A percentile compares a stretch with the other conserved stretches of the same genome.
phyloP scores from a whole-genome alignment of 2,113 vertebrate genomes.

The Coreoperca whiteheadi region DNA sequence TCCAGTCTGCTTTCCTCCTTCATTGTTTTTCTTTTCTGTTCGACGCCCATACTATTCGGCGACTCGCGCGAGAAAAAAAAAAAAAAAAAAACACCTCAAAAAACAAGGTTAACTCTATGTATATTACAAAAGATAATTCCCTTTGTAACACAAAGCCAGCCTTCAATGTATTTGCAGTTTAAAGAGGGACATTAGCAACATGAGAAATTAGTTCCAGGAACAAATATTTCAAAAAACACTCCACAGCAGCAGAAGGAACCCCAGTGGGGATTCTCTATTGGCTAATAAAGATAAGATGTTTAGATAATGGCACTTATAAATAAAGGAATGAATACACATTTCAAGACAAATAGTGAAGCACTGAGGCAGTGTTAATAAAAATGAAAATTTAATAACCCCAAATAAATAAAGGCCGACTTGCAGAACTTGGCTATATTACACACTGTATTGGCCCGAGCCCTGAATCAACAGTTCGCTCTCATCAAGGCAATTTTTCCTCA shows the following conservation, averaged over 20 bases:
- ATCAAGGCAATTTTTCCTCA: slow-evolving; percentile 65
- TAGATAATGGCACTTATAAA: slow-evolving; percentile 56
- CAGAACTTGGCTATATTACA: slow-evolving; percentile 56
- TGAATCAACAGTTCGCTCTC: slow-evolving; percentile 77
- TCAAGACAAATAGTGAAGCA: slow-evolving; percentile 38
- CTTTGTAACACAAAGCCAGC: neutral
- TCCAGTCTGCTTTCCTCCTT: neutral
- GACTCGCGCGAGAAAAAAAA: neutral
- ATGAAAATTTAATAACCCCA: slow-evolving; percentile 56
- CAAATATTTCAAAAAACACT: slow-evolving; percentile 4
- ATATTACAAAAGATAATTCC: neutral
- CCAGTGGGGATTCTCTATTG: slow-evolving; percentile 22
- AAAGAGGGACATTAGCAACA: neutral
- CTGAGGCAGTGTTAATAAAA: slow-evolving; percentile 45
- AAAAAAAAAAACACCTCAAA: neutral
- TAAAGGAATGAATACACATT: slow-evolving; percentile 35
- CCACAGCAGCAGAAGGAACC: slow-evolving; percentile 42
- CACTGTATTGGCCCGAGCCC: slow-evolving; percentile 65
- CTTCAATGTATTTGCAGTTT: slow-evolving; percentile 23
- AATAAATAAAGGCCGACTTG: slow-evolving; percentile 68
- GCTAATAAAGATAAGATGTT: slow-evolving; percentile 62
- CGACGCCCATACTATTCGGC: slow-evolving; percentile 4
- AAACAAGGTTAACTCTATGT: neutral
- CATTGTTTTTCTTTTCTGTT: slow-evolving; percentile 20
- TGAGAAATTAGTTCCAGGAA: slow-evolving; percentile 28